Conservation (phyloP, 2,888 invertebrate genomes). For the Aspidiotus destructor region DNA sequence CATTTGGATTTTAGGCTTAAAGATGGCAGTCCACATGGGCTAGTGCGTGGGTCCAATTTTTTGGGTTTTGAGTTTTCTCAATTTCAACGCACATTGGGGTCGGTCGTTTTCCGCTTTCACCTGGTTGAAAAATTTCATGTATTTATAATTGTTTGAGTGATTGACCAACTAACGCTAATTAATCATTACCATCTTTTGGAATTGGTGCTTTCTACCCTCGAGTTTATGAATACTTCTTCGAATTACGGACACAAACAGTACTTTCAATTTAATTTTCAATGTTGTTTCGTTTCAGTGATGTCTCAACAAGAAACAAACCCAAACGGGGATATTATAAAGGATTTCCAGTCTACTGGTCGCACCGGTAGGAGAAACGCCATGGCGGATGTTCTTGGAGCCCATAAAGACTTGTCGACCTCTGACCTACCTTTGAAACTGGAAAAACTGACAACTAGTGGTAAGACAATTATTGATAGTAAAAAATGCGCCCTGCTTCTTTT, state of each 20-base stretch:
- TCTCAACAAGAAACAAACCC: constrained; percentile 40
- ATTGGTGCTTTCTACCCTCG: too few relatives aligned
- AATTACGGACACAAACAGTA: not conserved
- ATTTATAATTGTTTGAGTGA: too few relatives aligned
- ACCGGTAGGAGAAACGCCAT: constrained; percentile 82
- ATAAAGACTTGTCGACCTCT: constrained; percentile 60
- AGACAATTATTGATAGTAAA: constrained; percentile 20
- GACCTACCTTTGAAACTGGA: constrained; percentile 59
- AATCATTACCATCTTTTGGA: too few relatives aligned
- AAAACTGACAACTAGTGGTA: constrained; percentile 41
- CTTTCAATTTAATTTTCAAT: not conserved
- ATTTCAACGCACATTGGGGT: too few relatives aligned
- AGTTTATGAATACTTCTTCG: not conserved
- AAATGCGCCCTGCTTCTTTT: too few relatives aligned
- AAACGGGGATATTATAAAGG: constrained; percentile 44
- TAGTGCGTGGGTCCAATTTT: too few relatives aligned
- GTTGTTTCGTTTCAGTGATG: constrained; percentile 48
- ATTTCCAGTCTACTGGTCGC: constrained; percentile 74
- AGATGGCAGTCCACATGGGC: too few relatives aligned
- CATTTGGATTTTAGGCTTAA: too few relatives aligned
- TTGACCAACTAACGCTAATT: too few relatives aligned
- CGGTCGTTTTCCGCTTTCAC: too few relatives aligned
- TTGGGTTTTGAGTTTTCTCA: too few relatives aligned
- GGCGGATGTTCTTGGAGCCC: constrained; percentile 69
- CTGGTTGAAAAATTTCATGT: too few relatives aligned